Percentiles rank a stretch among this genome's conserved stretches.
phyloP scores from a whole-genome alignment of 2,113 vertebrate genomes.

The Urocitellus parryii region DNA sequence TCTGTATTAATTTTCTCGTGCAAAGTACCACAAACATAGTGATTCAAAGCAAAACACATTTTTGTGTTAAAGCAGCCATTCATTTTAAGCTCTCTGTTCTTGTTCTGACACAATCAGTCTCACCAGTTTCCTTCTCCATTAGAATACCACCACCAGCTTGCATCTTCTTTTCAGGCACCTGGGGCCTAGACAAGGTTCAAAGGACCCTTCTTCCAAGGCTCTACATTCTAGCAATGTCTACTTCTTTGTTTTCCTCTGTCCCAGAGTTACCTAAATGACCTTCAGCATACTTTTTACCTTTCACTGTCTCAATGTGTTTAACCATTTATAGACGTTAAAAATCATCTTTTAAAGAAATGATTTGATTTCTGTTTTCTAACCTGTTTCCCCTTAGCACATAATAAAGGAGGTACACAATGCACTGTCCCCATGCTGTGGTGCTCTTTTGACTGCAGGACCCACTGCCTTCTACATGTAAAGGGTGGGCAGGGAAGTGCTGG shows the following conservation, averaged over 20 bases:
- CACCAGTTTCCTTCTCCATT: rapidly evolving
- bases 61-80: background rate
- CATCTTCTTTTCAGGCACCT: background rate
- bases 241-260: background rate
- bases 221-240: background rate
- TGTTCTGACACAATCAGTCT: background rate
- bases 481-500: rapidly evolving
- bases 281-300: background rate
- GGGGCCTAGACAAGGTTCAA: background rate
- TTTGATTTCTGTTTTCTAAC: background rate
- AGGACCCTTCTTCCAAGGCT: background rate
- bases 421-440: rapidly evolving
- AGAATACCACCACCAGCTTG: too few relatives aligned
- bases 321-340: background rate
- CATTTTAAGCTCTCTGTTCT: background rate
- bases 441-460: rapidly evolving
- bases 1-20: background rate
- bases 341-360: background rate
- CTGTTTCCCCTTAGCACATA: background rate
- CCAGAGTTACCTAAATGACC: rapidly evolving
- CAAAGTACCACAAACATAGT: background rate
- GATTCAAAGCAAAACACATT: background rate
- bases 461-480: background rate
- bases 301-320: background rate
- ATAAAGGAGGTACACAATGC: too few relatives aligned